These are phyloP conservation scores for Neogobius melanostomus DNA, from an alignment of 2,113 vertebrate genomes.

Conservation along the genomic window DNA sequence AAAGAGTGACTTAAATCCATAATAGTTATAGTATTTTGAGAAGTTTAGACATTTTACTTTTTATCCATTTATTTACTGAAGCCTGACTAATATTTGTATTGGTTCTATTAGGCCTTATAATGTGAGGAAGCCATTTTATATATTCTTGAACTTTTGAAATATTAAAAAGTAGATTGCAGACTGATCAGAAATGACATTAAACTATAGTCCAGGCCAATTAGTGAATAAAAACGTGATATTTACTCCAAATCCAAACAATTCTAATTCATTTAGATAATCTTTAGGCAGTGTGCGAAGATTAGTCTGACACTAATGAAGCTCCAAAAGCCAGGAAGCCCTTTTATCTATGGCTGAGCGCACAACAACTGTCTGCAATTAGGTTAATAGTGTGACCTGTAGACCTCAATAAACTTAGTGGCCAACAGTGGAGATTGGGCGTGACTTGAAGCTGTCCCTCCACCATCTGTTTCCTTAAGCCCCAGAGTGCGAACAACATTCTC, in stretches of 20 bases:
- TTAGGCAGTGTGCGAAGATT: conserved; percentile 35
- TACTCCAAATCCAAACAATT: too few relatives aligned
- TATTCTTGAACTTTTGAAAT: too few relatives aligned
- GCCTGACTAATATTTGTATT: too few relatives aligned
- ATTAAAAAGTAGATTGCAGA: too few relatives aligned
- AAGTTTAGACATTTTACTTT: too few relatives aligned
- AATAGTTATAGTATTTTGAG: too few relatives aligned
- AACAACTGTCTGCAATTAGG: conserved; percentile 63
- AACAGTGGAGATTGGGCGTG: conserved; percentile 55
- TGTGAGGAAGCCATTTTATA: too few relatives aligned
- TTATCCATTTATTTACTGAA: too few relatives aligned
- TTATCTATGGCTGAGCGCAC: conserved; percentile 46
- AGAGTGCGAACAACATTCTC: conserved; percentile 6
- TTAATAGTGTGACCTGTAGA: conserved; percentile 62
- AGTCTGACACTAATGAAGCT: conserved; percentile 15
- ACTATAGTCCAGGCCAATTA: too few relatives aligned
- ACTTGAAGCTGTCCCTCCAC: conserved; percentile 42
- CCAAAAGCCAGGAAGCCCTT: conserved; percentile 24
- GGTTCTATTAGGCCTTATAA: too few relatives aligned
- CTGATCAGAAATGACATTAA: too few relatives aligned
- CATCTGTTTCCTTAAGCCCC: conserved; percentile 68
- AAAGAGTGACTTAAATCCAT: not conserved
- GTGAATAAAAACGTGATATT: too few relatives aligned
- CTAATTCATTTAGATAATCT: not conserved
- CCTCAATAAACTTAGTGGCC: conserved; percentile 54